phyloP scores from a whole-genome alignment of 2,113 vertebrate genomes.

The Cebus imitator region DNA sequence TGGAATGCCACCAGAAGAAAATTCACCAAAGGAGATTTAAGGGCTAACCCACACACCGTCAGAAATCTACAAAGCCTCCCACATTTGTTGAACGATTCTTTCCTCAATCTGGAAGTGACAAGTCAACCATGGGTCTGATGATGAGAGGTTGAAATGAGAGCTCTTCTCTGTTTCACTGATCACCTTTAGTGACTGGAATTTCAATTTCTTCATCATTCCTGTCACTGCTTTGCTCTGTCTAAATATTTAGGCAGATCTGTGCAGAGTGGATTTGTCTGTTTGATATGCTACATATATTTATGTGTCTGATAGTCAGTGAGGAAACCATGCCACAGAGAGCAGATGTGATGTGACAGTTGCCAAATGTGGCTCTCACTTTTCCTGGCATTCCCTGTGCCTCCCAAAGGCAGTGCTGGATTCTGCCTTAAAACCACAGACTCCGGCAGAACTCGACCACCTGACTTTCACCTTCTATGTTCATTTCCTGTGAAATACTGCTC shows the following conservation, averaged over 20 bases:
- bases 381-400: not conserved
- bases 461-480: not conserved
- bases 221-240: constrained; percentile 59
- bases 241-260: constrained; percentile 78
- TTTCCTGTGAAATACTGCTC: not conserved
- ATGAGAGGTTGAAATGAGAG: not conserved
- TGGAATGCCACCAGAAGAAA: not conserved
- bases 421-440: not conserved
- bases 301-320: constrained; percentile 45
- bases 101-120: not conserved
- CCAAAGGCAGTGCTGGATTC: not conserved
- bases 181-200: constrained; percentile 60
- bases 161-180: constrained; percentile 25
- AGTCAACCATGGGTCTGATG: not conserved
- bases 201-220: constrained; percentile 65
- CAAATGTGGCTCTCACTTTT: not conserved
- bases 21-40: not conserved
- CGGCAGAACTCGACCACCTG: not conserved
- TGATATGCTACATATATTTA: constrained; percentile 59
- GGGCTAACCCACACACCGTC: too few species aligned
- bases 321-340: constrained; percentile 19
- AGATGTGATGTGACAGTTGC: constrained; percentile 69
- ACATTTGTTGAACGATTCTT: not conserved
- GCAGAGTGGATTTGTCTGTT: constrained; percentile 41
- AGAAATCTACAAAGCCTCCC: not conserved